Percentiles rank a stretch among this genome's conserved stretches.
These are phyloP conservation scores for Archilochus colubris DNA, from an alignment of 2,113 vertebrate genomes.

Conservation along the genomic window DNA sequence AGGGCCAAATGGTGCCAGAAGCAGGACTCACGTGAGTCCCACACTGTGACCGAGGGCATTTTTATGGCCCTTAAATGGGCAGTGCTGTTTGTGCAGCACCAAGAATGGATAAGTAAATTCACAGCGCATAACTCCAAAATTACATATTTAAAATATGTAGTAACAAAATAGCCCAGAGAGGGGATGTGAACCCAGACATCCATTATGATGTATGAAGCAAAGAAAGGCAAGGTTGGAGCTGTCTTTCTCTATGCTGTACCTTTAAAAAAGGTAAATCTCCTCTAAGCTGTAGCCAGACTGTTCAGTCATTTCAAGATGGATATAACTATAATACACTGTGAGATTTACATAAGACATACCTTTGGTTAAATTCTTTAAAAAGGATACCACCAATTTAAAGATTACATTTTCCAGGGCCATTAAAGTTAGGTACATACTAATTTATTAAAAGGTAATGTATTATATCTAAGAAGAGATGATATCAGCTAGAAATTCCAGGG, in stretches of 20 bases:
- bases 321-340: neutral
- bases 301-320: slow-evolving; percentile 20
- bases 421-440: slow-evolving; percentile 35
- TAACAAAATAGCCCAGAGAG: neutral
- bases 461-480: slow-evolving; percentile 30
- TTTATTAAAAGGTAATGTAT: slow-evolving; percentile 50
- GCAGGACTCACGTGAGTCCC: neutral
- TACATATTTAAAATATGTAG: neutral
- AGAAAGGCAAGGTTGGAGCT: neutral
- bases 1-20: neutral
- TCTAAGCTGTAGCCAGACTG: neutral
- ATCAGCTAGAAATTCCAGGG: slow-evolving; percentile 52
- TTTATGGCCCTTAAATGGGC: neutral
- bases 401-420: slow-evolving; percentile 11
- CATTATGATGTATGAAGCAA: neutral
- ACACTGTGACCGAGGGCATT: neutral
- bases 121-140: neutral
- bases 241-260: neutral
- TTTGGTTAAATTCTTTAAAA: slow-evolving; percentile 32
- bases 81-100: neutral
- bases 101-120: neutral
- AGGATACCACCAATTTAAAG: slow-evolving; percentile 35
- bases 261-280: neutral
- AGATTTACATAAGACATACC: neutral
- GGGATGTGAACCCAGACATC: neutral